Conservation (phyloP, 2,888 invertebrate genomes). For the Hypolimnas misippus region DNA sequence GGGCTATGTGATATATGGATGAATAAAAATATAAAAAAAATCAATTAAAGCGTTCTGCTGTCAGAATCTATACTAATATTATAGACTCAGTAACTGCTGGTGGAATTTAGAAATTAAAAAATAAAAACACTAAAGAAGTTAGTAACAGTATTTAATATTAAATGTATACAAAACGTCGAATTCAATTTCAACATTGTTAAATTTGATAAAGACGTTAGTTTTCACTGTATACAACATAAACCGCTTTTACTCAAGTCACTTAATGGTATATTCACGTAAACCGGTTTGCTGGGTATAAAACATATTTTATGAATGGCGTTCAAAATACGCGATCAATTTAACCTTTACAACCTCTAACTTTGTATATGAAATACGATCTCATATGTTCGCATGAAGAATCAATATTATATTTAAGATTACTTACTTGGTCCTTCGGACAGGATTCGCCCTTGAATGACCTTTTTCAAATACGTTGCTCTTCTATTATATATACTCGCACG, state of each 20-base stretch:
- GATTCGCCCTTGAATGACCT: slow-evolving; percentile 17
- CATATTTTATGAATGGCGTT: neutral
- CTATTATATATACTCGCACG: no score
- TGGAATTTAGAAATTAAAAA: no score
- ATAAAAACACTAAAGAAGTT: no score
- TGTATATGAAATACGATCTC: neutral
- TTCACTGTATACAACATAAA: neutral
- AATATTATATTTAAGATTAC: slow-evolving; percentile 10
- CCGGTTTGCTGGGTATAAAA: slow-evolving; percentile 4
- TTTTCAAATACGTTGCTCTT: no score
- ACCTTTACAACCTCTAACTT: neutral
- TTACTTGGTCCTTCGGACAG: slow-evolving; percentile 18
- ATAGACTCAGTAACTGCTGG: no score
- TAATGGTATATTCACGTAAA: neutral
- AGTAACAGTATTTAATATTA: no score
- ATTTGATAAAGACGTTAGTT: neutral
- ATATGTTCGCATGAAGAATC: neutral
- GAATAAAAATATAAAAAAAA: no score
- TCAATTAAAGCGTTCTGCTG: no score
- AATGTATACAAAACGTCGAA: neutral
- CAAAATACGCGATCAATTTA: slow-evolving; percentile 1
- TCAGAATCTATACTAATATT: no score
- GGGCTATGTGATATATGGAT: no score
- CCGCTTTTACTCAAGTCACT: neutral
- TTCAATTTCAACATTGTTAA: neutral